These are phyloP conservation scores for Crocidura indochinensis DNA, from an alignment of 2,797 vertebrate species.

Conservation along the genomic window DNA sequence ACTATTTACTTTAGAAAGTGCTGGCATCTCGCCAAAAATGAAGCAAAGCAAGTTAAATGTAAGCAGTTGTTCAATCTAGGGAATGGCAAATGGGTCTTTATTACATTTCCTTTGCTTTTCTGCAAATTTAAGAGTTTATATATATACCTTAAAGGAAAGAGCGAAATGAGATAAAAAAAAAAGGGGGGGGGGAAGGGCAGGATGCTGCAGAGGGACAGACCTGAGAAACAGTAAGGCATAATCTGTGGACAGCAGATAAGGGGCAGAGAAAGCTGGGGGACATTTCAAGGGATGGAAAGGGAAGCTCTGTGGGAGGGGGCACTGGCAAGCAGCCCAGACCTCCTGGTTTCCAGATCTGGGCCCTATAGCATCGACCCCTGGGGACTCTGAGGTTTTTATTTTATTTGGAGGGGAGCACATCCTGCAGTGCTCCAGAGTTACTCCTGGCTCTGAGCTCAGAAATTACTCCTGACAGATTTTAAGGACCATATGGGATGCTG, in stretches of 20 bases:
- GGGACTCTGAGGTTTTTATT: too few relatives aligned
- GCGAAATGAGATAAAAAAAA: background rate
- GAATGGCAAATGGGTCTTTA: constrained; percentile 4
- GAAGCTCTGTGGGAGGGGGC: too few relatives aligned
- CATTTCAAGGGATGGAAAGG: too few relatives aligned
- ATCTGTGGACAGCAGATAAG: background rate
- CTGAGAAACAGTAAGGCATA: too few relatives aligned
- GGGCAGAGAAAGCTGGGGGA: background rate
- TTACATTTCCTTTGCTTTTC: constrained; percentile 29
- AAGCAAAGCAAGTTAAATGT: background rate
- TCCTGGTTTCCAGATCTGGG: background rate
- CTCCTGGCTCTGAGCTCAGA: too few relatives aligned
- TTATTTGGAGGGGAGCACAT: too few relatives aligned
- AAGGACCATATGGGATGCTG: too few relatives aligned
- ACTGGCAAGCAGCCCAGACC: background rate
- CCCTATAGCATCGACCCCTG: too few relatives aligned
- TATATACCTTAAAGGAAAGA: background rate
- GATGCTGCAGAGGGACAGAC: too few relatives aligned
- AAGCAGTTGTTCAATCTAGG: constrained; percentile 23
- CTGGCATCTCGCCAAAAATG: background rate
- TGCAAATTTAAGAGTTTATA: constrained; percentile 22
- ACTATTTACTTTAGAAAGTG: constrained; percentile 56
- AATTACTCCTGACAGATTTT: too few relatives aligned
- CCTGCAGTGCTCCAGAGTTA: too few relatives aligned
- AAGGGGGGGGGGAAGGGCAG: background rate